These are phyloP conservation scores for Drosophila infuscata DNA, from an alignment of 2,888 invertebrate genomes.

Conservation along the genomic window DNA sequence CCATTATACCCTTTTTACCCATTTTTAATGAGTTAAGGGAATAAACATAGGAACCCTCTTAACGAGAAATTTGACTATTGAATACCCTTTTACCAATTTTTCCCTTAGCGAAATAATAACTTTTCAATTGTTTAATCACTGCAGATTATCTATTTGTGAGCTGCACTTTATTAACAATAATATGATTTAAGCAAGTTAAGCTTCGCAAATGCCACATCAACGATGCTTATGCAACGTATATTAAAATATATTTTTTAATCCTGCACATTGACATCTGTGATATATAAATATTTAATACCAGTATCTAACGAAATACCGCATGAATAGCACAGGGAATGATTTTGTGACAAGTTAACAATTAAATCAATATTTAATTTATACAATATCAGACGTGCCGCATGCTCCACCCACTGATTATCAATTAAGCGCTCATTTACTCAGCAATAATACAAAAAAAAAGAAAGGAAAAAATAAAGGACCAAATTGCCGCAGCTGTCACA, in stretches of 20 bases:
- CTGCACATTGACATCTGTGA: background rate
- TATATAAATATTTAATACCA: slow-evolving; percentile 2
- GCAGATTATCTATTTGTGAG: background rate
- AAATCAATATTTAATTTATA: slow-evolving; percentile 60
- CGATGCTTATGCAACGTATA: background rate
- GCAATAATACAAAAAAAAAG: slow-evolving; percentile 9
- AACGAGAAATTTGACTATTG: background rate
- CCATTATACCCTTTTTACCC: too few species aligned
- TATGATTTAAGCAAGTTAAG: background rate
- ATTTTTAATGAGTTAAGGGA: too few species aligned
- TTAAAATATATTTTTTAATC: slow-evolving; percentile 4
- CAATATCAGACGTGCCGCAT: slow-evolving; percentile 7
- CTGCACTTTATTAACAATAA: background rate
- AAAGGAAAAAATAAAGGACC: slow-evolving; percentile 4
- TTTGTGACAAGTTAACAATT: slow-evolving; percentile 60
- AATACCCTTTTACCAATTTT: background rate
- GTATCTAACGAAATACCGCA: slow-evolving; percentile 14
- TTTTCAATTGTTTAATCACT: background rate
- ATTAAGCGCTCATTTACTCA: slow-evolving; percentile 32
- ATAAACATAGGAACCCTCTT: background rate
- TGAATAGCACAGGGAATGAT: slow-evolving; percentile 29
- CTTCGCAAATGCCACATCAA: slow-evolving; percentile 1
- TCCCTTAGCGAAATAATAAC: background rate
- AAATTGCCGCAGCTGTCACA: slow-evolving; percentile 59
- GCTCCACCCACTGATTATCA: slow-evolving; percentile 27